Conservation (phyloP, 2,113 vertebrate species). For the Lepus americanus region DNA sequence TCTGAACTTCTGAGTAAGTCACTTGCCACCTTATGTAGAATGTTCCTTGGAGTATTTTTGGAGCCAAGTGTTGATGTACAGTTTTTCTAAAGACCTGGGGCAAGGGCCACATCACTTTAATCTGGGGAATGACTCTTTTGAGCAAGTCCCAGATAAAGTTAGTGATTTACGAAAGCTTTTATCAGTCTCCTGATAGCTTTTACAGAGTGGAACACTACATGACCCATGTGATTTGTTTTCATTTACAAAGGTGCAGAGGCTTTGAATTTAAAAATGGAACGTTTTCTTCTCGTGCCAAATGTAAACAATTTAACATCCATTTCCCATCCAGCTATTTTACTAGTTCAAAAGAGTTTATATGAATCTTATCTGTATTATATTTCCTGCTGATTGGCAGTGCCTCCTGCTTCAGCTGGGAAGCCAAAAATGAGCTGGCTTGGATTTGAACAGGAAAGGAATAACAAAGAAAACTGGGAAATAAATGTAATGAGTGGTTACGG, state of each 20-base stretch:
- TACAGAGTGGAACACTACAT: slow-evolving; percentile 84
- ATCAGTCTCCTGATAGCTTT: slow-evolving; percentile 86
- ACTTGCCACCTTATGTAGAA: neutral
- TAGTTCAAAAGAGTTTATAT: slow-evolving; percentile 89
- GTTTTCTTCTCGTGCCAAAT: slow-evolving; percentile 89
- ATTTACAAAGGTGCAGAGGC: slow-evolving; percentile 86
- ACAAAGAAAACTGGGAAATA: slow-evolving; percentile 88
- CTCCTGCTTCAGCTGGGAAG: slow-evolving; percentile 84
- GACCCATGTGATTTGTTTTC: slow-evolving; percentile 88
- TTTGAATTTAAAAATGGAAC: slow-evolving; percentile 90
- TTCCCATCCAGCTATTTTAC: slow-evolving; percentile 88
- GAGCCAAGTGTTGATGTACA: slow-evolving; percentile 47
- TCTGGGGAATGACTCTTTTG: slow-evolving; percentile 81
- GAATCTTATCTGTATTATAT: slow-evolving; percentile 90
- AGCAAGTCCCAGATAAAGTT: slow-evolving; percentile 85
- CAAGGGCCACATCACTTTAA: slow-evolving; percentile 79
- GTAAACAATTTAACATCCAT: slow-evolving; percentile 89
- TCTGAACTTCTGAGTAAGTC: neutral
- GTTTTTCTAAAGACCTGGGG: slow-evolving; percentile 75
- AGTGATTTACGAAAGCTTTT: slow-evolving; percentile 87
- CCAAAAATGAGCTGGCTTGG: slow-evolving; percentile 88
- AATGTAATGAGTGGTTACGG: slow-evolving; percentile 85
- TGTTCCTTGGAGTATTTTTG: slow-evolving; percentile 26
- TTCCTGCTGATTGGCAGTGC: slow-evolving; percentile 89
- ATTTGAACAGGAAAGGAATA: slow-evolving; percentile 87